These are phyloP conservation scores for Saxidomus purpurata DNA, from an alignment of 1,140 invertebrate species.

Conservation along the genomic window DNA sequence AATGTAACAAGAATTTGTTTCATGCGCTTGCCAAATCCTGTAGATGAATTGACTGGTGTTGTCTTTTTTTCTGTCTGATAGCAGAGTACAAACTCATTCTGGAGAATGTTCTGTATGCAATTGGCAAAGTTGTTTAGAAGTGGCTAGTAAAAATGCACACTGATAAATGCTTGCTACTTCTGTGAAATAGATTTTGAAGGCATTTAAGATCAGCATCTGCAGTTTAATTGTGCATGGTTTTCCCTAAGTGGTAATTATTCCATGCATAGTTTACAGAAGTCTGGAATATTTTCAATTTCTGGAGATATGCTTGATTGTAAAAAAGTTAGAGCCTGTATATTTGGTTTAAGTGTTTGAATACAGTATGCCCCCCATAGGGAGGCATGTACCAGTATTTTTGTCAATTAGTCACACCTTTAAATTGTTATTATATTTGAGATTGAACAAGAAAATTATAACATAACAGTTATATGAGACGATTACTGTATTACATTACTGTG, in stretches of 20 bases:
- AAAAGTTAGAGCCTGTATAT: too few relatives aligned
- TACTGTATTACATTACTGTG: too few relatives aligned
- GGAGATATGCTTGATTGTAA: neutral
- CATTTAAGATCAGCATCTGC: neutral
- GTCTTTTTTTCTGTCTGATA: neutral
- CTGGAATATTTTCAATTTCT: neutral
- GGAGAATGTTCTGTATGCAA: neutral
- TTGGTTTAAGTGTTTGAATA: neutral
- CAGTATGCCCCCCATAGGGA: too few relatives aligned
- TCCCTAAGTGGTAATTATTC: neutral
- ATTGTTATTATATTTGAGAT: too few relatives aligned
- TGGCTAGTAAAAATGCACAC: neutral
- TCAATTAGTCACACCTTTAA: too few relatives aligned
- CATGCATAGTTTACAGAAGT: neutral
- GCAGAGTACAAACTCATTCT: neutral
- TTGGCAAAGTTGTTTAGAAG: constrained; percentile 10
- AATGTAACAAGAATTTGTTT: too few relatives aligned
- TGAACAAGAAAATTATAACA: too few relatives aligned
- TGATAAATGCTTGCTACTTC: neutral
- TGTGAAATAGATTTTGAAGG: constrained; percentile 23
- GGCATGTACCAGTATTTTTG: too few relatives aligned
- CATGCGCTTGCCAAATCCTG: too few relatives aligned
- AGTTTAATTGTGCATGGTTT: neutral
- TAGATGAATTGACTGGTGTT: neutral
- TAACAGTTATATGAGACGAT: too few relatives aligned